Percentiles rank a stretch among this genome's conserved stretches.
Conservation (phyloP, 2,113 vertebrate genomes). For the Myiozetetes cayanensis region DNA sequence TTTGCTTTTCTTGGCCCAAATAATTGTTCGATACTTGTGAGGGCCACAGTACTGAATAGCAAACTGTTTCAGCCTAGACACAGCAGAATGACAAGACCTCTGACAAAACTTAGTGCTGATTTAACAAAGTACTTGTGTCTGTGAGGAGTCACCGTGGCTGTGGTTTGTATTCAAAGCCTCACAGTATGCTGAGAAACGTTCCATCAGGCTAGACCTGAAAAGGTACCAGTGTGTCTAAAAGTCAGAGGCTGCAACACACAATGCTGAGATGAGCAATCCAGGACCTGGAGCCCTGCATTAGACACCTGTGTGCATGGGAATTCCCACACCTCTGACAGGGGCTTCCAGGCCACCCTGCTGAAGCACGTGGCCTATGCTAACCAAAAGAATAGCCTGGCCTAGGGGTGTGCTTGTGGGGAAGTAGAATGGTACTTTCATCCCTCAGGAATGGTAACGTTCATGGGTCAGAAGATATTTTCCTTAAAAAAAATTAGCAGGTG, state of each 20-base stretch:
- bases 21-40: not conserved
- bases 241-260: not conserved
- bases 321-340: not conserved
- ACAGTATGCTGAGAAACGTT: not conserved
- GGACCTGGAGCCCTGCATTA: not conserved
- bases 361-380: not conserved
- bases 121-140: not conserved
- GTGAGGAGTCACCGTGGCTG: not conserved
- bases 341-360: not conserved
- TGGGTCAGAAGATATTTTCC: not conserved
- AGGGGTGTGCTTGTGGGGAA: not conserved
- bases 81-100: fast-evolving
- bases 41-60: not conserved
- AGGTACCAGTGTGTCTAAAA: not conserved
- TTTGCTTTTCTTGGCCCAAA: slow-evolving; percentile 6
- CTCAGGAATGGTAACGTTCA: not conserved
- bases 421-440: not conserved
- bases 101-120: not conserved
- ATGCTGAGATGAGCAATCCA: not conserved
- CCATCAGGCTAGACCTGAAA: not conserved
- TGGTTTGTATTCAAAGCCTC: not conserved
- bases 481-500: not conserved
- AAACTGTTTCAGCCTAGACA: not conserved
- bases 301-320: not conserved
- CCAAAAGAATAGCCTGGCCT: not conserved